These are phyloP conservation scores for Sparidentex hasta DNA, from an alignment of 2,797 vertebrate genomes.

Conservation along the genomic window DNA sequence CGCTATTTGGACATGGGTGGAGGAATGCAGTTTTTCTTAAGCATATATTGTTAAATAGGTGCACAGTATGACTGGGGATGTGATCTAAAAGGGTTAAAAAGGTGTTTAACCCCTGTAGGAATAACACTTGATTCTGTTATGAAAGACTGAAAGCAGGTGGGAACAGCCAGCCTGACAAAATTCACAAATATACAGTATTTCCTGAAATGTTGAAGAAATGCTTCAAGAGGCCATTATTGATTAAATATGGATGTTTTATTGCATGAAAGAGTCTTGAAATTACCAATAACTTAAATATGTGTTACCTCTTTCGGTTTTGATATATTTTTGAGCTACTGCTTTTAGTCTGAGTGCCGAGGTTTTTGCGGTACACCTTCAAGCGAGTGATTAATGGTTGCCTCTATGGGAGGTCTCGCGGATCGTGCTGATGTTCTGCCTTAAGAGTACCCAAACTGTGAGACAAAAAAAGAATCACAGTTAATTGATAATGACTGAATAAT, in stretches of 20 bases:
- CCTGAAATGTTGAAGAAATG: background rate
- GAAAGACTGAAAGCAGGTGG: background rate
- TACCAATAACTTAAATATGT: background rate
- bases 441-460: slow-evolving; percentile 3
- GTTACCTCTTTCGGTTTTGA: slow-evolving; percentile 1
- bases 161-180: background rate
- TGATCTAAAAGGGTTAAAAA: too few relatives aligned
- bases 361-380: slow-evolving; percentile 37
- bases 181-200: background rate
- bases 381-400: slow-evolving; percentile 48
- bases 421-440: slow-evolving; percentile 10
- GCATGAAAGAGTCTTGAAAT: background rate
- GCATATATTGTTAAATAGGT: too few relatives aligned
- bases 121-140: background rate
- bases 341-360: slow-evolving; percentile 28
- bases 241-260: background rate
- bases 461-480: background rate
- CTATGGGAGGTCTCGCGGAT: slow-evolving; percentile 47
- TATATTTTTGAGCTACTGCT: slow-evolving; percentile 33
- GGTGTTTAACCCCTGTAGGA: background rate
- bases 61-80: too few relatives aligned
- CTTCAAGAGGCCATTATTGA: background rate
- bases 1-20: too few relatives aligned
- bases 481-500: slow-evolving; percentile 24
- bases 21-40: too few relatives aligned